These are phyloP conservation scores for Leptopilina boulardi DNA, from an alignment of 1,140 invertebrate genomes.

Conservation along the genomic window DNA sequence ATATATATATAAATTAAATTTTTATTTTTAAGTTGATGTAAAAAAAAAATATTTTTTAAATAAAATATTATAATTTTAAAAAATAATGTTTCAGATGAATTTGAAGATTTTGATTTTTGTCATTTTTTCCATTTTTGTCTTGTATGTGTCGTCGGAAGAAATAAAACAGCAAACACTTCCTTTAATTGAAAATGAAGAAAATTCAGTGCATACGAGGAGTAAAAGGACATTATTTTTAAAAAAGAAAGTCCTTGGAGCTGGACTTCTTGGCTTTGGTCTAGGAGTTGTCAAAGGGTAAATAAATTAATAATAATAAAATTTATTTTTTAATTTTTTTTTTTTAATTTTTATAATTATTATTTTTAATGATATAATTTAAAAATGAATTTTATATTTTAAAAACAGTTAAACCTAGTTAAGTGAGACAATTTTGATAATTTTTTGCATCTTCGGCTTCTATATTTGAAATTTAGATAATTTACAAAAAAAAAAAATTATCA, in stretches of 20 bases:
- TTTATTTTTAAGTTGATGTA: no score
- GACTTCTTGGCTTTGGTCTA: conserved; percentile 69
- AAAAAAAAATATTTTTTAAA: no score
- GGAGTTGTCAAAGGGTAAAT: conserved; percentile 67
- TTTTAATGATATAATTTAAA: no score
- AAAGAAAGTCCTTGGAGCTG: conserved; percentile 69
- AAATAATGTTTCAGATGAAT: conserved; percentile 60
- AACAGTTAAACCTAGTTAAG: no score
- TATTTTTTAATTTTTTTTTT: neutral
- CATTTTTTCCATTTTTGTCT: conserved; percentile 49
- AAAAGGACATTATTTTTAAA: conserved; percentile 69
- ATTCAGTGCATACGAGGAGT: conserved; percentile 48
- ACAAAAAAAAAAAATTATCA: no score
- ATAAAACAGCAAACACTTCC: conserved; percentile 39
- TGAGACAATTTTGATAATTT: no score
- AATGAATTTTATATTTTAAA: no score
- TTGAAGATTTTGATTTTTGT: conserved; percentile 42
- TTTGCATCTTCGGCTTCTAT: no score
- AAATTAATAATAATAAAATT: conserved; percentile 1
- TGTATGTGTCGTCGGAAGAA: conserved; percentile 48
- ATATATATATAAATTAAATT: no score
- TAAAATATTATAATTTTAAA: no score
- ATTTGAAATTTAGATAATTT: no score
- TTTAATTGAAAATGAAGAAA: conserved; percentile 31
- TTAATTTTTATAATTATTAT: no score